phyloP scores from a whole-genome alignment of 92 coral and sea anemone species.

The Galaxea fascicularis region DNA sequence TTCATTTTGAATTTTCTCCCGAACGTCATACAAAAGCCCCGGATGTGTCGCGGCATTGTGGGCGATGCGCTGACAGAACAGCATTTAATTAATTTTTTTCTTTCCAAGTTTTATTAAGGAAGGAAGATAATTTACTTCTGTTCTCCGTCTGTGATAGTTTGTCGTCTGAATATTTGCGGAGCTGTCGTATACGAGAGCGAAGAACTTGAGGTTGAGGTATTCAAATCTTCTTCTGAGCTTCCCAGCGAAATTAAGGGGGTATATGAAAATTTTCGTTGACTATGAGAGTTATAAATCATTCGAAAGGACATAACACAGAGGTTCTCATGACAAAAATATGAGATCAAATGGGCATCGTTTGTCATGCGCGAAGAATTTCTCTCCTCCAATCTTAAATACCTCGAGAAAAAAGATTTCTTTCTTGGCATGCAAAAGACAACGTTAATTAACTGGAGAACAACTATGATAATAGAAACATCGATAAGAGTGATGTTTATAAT shows the following conservation, averaged over 20 bases:
- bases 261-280: conserved; percentile 19
- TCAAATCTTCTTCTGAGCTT: conserved; percentile 58
- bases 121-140: not conserved
- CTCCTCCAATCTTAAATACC: conserved; percentile 53
- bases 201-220: conserved; percentile 37
- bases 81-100: too few species aligned
- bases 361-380: conserved; percentile 25
- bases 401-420: conserved; percentile 68
- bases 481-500: conserved; percentile 59
- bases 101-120: not conserved
- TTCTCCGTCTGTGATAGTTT: not conserved
- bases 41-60: too few species aligned
- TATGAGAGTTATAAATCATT: conserved; percentile 34
- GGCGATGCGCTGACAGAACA: too few species aligned
- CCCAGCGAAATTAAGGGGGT: conserved; percentile 63
- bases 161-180: conserved; percentile 44
- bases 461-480: conserved; percentile 70
- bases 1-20: too few species aligned
- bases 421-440: conserved; percentile 75
- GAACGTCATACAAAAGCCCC: too few species aligned
- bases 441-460: conserved; percentile 72
- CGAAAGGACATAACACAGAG: conserved; percentile 61
- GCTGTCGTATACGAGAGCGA: conserved; percentile 63
- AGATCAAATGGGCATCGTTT: conserved; percentile 78
- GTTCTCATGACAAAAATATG: conserved; percentile 78